These are phyloP conservation scores for Xenopus laevis DNA, from an alignment of 2,113 vertebrate genomes.

Conservation along the genomic window DNA sequence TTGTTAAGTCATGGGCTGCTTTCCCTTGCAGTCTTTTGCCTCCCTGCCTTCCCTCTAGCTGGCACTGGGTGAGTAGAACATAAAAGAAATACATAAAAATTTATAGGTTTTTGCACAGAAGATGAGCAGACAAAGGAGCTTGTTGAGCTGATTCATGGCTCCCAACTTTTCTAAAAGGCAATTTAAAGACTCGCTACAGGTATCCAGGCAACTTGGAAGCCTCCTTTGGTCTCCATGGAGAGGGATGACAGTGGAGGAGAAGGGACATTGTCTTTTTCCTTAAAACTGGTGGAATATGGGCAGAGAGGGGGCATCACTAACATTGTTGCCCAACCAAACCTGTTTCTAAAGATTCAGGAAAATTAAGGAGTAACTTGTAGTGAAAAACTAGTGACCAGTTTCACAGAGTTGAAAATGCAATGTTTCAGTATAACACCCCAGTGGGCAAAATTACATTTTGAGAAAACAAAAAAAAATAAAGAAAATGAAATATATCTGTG, in stretches of 20 bases:
- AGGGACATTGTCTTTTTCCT: conserved; percentile 63
- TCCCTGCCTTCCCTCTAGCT: background rate
- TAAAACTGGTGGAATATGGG: conserved; percentile 32
- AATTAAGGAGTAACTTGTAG: no score
- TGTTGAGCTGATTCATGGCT: conserved; percentile 45
- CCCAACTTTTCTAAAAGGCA: conserved; percentile 45
- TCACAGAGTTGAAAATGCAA: no score
- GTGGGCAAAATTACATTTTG: no score
- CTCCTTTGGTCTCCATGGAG: conserved; percentile 68
- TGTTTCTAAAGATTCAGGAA: no score
- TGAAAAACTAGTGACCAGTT: no score
- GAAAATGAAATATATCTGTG: no score
- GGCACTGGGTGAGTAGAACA: background rate
- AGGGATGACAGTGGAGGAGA: conserved; percentile 63
- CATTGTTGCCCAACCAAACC: conserved; percentile 9
- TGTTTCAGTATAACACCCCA: no score
- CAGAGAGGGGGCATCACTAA: conserved; percentile 51
- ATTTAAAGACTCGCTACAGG: conserved; percentile 43
- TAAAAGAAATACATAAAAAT: conserved; percentile 10
- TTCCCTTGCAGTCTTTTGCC: no score
- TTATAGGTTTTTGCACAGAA: conserved; percentile 26
- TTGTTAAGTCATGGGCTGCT: no score
- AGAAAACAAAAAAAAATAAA: no score
- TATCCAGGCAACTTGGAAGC: conserved; percentile 72
- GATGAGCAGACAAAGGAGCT: conserved; percentile 45